Evolutionary conservation across 2,113 vertebrate species (phyloP).

Genomic region (Pao palembangensis): DNA sequence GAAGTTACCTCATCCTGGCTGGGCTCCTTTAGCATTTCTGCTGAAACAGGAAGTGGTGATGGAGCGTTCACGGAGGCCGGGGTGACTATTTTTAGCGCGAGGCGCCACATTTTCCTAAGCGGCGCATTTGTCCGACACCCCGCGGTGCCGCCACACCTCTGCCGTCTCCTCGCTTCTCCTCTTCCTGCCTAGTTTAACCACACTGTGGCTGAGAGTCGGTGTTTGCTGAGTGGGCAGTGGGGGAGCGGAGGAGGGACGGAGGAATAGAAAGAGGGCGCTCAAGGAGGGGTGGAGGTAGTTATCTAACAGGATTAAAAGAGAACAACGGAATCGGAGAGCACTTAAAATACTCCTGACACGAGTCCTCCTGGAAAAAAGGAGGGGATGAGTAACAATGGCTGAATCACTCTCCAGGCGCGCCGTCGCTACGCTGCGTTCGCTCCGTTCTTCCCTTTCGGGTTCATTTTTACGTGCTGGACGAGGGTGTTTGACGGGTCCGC

Average conservation of each 20-base stretch:
- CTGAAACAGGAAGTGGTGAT: conserved; percentile 1
- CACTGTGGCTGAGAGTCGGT: conserved; percentile 45
- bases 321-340: conserved; percentile 67
- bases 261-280: conserved; percentile 41
- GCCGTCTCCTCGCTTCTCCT: conserved; percentile 26
- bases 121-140: conserved; percentile 46
- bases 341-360: conserved; percentile 71
- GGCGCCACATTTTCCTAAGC: not conserved
- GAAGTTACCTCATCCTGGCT: conserved; percentile 28
- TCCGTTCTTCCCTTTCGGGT: conserved; percentile 5
- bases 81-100: too few species aligned
- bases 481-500: conserved; percentile 34
- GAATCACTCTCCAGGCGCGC: conserved; percentile 52
- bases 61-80: too few species aligned
- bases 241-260: conserved; percentile 50
- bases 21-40: conserved; percentile 18
- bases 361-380: conserved; percentile 55
- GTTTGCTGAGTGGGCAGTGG: conserved; percentile 71
- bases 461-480: conserved; percentile 35
- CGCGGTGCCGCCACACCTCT: conserved; percentile 39
- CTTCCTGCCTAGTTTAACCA: conserved; percentile 44
- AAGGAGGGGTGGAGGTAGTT: conserved; percentile 59
- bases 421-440: conserved; percentile 1
- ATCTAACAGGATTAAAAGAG: conserved; percentile 74
- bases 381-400: conserved; percentile 61